phyloP scores from a whole-genome alignment of 2,797 vertebrate genomes.

The Glyptemys insculpta region DNA sequence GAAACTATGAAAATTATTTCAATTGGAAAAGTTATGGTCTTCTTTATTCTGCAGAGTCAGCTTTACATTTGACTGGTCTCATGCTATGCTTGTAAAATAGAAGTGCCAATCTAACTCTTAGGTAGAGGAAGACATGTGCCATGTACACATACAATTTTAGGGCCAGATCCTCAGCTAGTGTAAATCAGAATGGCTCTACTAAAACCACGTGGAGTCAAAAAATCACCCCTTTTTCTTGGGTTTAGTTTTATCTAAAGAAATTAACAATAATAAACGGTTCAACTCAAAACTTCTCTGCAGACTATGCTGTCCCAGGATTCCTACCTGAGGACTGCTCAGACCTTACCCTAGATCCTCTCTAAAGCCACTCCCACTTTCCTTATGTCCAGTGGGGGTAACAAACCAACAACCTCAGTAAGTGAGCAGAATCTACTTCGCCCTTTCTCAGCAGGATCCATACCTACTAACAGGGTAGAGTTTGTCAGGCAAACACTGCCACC shows the following conservation, averaged over 20 bases:
- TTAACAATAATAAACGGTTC: neutral
- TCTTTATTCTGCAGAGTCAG: neutral
- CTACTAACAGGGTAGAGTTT: neutral
- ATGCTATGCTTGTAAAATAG: neutral
- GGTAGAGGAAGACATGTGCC: neutral
- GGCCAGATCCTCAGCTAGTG: neutral
- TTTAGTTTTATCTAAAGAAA: slow-evolving; percentile 19
- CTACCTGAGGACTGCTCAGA: fast-evolving
- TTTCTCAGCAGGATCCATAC: fast-evolving
- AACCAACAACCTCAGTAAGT: fast-evolving
- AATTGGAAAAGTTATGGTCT: neutral
- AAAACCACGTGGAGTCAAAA: neutral
- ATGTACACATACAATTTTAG: neutral
- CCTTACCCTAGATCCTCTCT: fast-evolving
- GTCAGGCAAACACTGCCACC: neutral
- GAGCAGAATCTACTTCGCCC: neutral
- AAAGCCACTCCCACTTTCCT: fast-evolving
- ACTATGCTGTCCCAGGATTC: neutral
- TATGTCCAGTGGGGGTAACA: fast-evolving
- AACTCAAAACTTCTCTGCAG: neutral
- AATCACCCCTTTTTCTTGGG: neutral
- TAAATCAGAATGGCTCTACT: neutral
- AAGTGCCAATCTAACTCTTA: neutral
- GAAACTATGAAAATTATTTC: neutral
- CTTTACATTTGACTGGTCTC: neutral